Percentiles rank a stretch among this genome's conserved stretches.
Conservation (phyloP, 2,797 vertebrate species). For the Hoplostethus atlanticus region DNA sequence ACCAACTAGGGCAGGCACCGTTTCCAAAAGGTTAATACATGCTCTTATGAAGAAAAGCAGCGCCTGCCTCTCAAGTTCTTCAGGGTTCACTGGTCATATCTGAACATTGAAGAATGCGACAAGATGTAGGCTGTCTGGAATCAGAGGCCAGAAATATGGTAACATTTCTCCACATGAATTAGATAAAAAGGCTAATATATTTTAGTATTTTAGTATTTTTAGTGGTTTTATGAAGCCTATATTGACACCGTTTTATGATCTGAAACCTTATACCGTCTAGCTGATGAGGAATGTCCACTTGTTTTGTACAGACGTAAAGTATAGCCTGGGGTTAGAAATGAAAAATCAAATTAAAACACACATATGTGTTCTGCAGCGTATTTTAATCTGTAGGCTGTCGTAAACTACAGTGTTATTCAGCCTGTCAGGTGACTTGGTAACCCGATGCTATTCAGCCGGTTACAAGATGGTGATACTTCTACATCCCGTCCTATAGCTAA, state of each 20-base stretch:
- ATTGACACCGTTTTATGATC: not conserved
- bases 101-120: constrained; percentile 65
- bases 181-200: no score
- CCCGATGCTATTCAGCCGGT: not conserved
- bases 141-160: not conserved
- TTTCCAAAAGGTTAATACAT: constrained; percentile 17
- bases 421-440: not conserved
- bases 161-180: no score
- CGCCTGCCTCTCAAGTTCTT: constrained; percentile 52
- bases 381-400: not conserved
- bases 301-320: no score
- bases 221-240: not conserved
- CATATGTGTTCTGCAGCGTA: not conserved
- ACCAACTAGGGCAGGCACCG: not conserved
- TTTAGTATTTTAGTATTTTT: not conserved
- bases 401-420: not conserved
- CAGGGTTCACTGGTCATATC: constrained; percentile 62
- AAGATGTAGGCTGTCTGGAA: constrained; percentile 28
- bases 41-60: constrained; percentile 40
- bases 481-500: not conserved
- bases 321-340: no score
- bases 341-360: no score
- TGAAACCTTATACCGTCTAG: not conserved
- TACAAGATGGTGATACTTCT: not conserved
- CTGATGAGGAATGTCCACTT: no score